These are phyloP conservation scores for Ictalurus furcatus DNA, from an alignment of 2,113 vertebrate genomes.

Conservation along the genomic window DNA sequence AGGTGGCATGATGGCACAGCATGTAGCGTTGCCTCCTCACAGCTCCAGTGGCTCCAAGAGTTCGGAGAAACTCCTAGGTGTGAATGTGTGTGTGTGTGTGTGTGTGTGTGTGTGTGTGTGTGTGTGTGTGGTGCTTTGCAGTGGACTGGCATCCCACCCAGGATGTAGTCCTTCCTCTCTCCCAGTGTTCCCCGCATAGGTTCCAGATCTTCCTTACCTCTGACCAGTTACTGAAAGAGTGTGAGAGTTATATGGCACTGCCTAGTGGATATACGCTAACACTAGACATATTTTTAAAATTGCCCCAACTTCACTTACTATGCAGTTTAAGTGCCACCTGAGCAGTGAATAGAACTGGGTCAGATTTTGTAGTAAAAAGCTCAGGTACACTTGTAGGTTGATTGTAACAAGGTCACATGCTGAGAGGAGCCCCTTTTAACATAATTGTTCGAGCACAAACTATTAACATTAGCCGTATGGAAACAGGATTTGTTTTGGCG, in stretches of 20 bases:
- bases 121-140: background rate
- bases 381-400: background rate
- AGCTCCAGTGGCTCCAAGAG: background rate
- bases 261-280: background rate
- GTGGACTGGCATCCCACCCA: background rate
- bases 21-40: background rate
- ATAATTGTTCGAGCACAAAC: background rate
- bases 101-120: background rate
- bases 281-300: background rate
- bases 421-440: background rate
- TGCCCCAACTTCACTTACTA: background rate
- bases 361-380: slow-evolving; percentile 3
- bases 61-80: background rate
- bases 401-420: background rate
- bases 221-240: background rate
- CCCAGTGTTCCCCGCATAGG: background rate
- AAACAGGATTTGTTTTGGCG: background rate
- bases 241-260: background rate
- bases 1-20: background rate
- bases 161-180: background rate
- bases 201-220: background rate
- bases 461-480: background rate
- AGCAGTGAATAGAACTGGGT: background rate
- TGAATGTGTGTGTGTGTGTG: too few species aligned
- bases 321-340: background rate